A percentile compares a stretch with the other conserved stretches of the same genome.
phyloP scores from a whole-genome alignment of 2,888 invertebrate species.

The Dryocosmus kuriphilus region DNA sequence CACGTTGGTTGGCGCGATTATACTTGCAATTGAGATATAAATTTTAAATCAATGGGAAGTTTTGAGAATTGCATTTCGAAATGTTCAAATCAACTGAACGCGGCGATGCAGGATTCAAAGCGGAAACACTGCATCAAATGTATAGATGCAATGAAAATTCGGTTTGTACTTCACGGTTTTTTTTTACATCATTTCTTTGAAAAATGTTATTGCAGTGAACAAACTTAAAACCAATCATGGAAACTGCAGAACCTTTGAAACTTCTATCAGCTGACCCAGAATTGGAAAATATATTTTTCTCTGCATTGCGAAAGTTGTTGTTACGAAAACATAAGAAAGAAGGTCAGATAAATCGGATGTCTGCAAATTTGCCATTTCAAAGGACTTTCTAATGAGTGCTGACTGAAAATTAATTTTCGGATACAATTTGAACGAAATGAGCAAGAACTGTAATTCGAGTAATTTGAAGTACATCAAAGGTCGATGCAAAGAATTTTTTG shows the following conservation, averaged over 20 bases:
- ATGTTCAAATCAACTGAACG: slow-evolving; percentile 50
- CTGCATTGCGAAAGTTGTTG: slow-evolving; percentile 58
- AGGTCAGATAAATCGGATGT: slow-evolving; percentile 58
- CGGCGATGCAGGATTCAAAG: slow-evolving; percentile 54
- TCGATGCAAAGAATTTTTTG: too few relatives aligned
- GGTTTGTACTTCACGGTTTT: slow-evolving; percentile 52
- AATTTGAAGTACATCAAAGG: neutral
- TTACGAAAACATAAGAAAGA: slow-evolving; percentile 60
- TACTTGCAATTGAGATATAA: slow-evolving; percentile 39
- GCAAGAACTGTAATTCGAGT: too few relatives aligned
- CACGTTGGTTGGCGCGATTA: slow-evolving; percentile 47
- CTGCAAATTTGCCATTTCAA: slow-evolving; percentile 60
- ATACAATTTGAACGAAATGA: slow-evolving; percentile 36
- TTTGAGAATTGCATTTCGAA: slow-evolving; percentile 62
- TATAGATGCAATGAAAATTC: slow-evolving; percentile 47
- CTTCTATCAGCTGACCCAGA: too few relatives aligned
- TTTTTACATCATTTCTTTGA: slow-evolving; percentile 47
- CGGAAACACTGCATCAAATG: slow-evolving; percentile 35
- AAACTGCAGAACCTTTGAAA: slow-evolving; percentile 54
- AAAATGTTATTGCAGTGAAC: slow-evolving; percentile 52
- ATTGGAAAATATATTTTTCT: slow-evolving; percentile 51
- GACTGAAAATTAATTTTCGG: slow-evolving; percentile 55
- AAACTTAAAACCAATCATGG: slow-evolving; percentile 54
- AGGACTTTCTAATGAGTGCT: slow-evolving; percentile 59
- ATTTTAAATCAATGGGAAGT: slow-evolving; percentile 63